Evolutionary conservation across 2,113 vertebrate genomes (phyloP).

Genomic region (Forbesichthys papilliferus): DNA sequence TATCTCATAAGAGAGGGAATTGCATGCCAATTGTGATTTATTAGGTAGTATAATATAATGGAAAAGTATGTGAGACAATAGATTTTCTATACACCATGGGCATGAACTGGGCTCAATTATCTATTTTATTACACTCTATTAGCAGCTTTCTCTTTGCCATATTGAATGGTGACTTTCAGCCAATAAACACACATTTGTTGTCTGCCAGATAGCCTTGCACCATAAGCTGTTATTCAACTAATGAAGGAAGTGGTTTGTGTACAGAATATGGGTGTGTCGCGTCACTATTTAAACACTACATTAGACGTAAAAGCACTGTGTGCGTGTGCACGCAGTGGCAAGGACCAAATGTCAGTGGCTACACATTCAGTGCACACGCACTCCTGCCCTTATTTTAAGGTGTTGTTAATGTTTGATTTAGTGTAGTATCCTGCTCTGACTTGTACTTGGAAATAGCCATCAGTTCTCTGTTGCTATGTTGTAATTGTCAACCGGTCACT

Average conservation of each 20-base stretch:
- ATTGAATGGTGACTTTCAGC: slow-evolving; percentile 8
- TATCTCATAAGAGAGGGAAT: too few relatives aligned
- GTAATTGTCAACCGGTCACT: slow-evolving; percentile 53
- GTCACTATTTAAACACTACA: slow-evolving; percentile 57
- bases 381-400: neutral
- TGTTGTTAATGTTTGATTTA: slow-evolving; percentile 41
- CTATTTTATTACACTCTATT: too few relatives aligned
- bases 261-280: slow-evolving; percentile 66
- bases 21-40: too few relatives aligned
- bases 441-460: slow-evolving; percentile 69
- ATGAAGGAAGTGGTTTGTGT: slow-evolving; percentile 72
- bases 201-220: slow-evolving; percentile 18
- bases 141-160: neutral
- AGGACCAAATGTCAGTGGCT: slow-evolving; percentile 15
- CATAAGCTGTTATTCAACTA: slow-evolving; percentile 43
- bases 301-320: slow-evolving; percentile 13
- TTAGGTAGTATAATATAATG: too few relatives aligned
- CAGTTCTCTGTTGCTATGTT: slow-evolving; percentile 43
- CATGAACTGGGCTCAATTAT: too few relatives aligned
- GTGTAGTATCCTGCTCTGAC: slow-evolving; percentile 31
- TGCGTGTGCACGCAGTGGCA: neutral
- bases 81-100: too few relatives aligned
- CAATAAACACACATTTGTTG: neutral
- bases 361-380: slow-evolving; percentile 6
- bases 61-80: too few relatives aligned